Base-by-base conservation (phyloP, 2,797 vertebrate species). In the Crocidura indochinensis region DNA sequence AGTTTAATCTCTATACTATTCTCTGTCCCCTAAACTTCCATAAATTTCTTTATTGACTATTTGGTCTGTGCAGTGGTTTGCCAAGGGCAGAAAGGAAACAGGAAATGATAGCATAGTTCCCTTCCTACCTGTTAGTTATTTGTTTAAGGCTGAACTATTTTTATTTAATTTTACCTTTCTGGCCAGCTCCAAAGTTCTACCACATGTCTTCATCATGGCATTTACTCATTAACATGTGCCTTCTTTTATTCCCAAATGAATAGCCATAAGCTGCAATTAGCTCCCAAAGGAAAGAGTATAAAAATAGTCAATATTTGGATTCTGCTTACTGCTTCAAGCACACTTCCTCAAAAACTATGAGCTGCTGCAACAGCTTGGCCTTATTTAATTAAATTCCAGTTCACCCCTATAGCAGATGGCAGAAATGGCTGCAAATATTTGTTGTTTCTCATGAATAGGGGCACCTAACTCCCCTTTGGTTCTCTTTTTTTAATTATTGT, bases 161-260 rank as follows among this genome's bases (percentile, higher is more conserved):
- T 88, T 92, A 15, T 72, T 86, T 90, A 60, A 15, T 79, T 92
- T 79, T 69, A 47, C 56, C 74, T 92, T 92, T 47, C 85, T 75
- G 47, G 64, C 19, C n/a, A 22, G 19, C 82, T 87, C 65, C 89
- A 84, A 93, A 78, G 64, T 64, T 76, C 83, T 78, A n/a, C 24
- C 53, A 84, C 60, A 83, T 24, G 64, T 78, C 15, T 38, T 74
- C 12, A 31, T 44, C 47, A 22, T 38, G 53, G 75, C 74, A 56
- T 49, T 86, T 26, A 24, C 29, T 74, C 65, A 65, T 80, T 2
- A 29, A 69, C 17, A 46, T 6, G 2, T 67, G 38, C 11, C 22
- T 64, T 84, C 81, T 92, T 83, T 87, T 38, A 82, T 60, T 92
- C 49, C 65, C 22, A 64, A 44, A 64, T 67, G 68, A 91, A 82